A percentile compares a stretch with the other conserved stretches of the same genome.
phyloP scores from a whole-genome alignment of 23 tunicate genomes.

The Diplosoma virens region DNA sequence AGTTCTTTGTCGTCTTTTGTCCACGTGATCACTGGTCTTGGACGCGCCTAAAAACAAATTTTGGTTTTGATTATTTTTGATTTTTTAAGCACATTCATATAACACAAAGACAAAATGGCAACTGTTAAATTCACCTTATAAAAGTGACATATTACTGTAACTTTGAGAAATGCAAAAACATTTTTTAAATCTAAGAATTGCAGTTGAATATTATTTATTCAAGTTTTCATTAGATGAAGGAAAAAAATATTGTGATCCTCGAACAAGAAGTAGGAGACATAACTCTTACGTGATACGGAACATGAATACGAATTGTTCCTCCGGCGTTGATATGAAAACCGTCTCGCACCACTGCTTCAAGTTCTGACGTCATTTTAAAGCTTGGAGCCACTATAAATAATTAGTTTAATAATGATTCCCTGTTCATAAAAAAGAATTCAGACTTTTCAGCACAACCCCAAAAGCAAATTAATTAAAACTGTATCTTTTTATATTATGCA shows the following conservation, averaged over 20 bases:
- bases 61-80: too few species aligned
- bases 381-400: conserved; percentile 62
- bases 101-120: too few species aligned
- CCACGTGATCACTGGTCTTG: conserved; percentile 71
- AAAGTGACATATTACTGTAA: too few species aligned
- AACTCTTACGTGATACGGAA: conserved; percentile 89
- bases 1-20: conserved; percentile 54
- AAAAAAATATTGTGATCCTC: too few species aligned
- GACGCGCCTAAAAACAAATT: conserved; percentile 57
- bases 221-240: too few species aligned
- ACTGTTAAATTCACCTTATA: too few species aligned
- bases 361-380: conserved; percentile 82
- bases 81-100: too few species aligned
- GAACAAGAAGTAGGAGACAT: too few species aligned
- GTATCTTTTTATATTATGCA: too few species aligned
- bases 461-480: background rate
- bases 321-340: conserved; percentile 92
- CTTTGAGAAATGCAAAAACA: too few species aligned
- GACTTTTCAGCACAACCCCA: background rate
- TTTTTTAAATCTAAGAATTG: too few species aligned
- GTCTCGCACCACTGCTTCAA: conserved; percentile 71
- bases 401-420: background rate
- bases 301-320: conserved; percentile 86
- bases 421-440: background rate
- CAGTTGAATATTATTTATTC: too few species aligned